A percentile compares a stretch with the other conserved stretches of the same genome.
These are phyloP conservation scores for Hypena proboscidalis DNA, from an alignment of 2,888 invertebrate species.

Conservation along the genomic window DNA sequence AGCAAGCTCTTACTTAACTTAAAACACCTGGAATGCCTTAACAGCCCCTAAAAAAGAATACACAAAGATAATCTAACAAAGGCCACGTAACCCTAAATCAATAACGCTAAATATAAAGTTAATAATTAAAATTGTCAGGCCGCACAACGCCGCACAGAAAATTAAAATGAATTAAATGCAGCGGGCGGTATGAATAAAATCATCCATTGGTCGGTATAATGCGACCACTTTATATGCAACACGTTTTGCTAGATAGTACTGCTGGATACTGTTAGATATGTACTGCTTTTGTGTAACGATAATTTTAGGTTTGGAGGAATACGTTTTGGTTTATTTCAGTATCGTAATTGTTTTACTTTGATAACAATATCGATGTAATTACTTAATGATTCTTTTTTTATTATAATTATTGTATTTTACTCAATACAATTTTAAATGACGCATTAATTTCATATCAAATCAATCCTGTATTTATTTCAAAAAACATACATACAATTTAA, in stretches of 20 bases:
- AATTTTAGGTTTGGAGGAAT: too few relatives aligned
- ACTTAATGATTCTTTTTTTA: too few relatives aligned
- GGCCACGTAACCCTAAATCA: constrained; percentile 29
- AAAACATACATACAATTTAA: too few relatives aligned
- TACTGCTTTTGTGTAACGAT: too few relatives aligned
- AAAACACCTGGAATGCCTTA: too few relatives aligned
- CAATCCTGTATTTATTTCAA: too few relatives aligned
- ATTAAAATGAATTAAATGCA: constrained; percentile 50
- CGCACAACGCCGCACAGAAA: constrained; percentile 34
- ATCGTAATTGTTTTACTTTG: background rate
- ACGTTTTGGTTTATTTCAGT: constrained; percentile 23
- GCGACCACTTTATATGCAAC: constrained; percentile 48
- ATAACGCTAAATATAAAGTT: constrained; percentile 37
- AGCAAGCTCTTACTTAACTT: too few relatives aligned
- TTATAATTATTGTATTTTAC: too few relatives aligned
- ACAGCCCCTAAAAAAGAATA: background rate
- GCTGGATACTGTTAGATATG: constrained; percentile 31
- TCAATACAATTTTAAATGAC: too few relatives aligned
- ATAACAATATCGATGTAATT: too few relatives aligned
- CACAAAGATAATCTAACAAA: constrained; percentile 11
- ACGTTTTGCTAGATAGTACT: constrained; percentile 26
- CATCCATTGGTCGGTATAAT: constrained; percentile 35
- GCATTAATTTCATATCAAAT: too few relatives aligned
- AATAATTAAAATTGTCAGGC: constrained; percentile 50
- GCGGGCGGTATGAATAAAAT: constrained; percentile 41